These are phyloP conservation scores for Apodemia zela DNA, from an alignment of 2,888 invertebrate species.

Conservation along the genomic window DNA sequence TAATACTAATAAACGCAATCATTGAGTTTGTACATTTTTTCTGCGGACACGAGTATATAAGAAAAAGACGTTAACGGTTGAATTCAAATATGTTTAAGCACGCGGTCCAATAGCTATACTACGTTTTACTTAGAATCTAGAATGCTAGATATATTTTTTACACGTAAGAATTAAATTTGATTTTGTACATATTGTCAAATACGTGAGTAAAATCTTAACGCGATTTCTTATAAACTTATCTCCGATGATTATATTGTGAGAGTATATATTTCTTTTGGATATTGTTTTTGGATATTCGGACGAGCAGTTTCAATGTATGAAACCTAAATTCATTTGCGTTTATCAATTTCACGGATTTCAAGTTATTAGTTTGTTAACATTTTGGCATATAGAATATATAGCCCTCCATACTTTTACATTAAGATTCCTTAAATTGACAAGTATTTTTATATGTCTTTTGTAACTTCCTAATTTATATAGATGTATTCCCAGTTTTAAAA, in stretches of 20 bases:
- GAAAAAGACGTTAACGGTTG: constrained; percentile 34
- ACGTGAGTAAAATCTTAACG: constrained; percentile 25
- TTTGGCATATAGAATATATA: constrained; percentile 12
- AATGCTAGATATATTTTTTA: constrained; percentile 14
- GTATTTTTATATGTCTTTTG: constrained; percentile 19
- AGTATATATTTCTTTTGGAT: constrained; percentile 52
- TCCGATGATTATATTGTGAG: constrained; percentile 50
- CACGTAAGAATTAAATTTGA: constrained; percentile 9
- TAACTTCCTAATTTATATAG: constrained; percentile 3
- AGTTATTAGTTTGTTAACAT: constrained; percentile 13
- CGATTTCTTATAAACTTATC: constrained; percentile 49
- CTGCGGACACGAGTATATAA: constrained; percentile 51
- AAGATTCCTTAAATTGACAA: constrained; percentile 26
- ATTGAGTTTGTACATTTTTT: constrained; percentile 68
- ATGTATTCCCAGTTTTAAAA: constrained; percentile 14
- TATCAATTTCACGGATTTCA: neutral
- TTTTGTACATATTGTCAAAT: constrained; percentile 9
- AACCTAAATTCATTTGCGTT: constrained; percentile 9
- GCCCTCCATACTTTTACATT: constrained; percentile 3
- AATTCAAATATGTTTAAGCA: constrained; percentile 10
- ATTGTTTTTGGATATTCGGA: constrained; percentile 50
- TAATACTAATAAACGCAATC: constrained; percentile 65
- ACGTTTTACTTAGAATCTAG: constrained; percentile 6
- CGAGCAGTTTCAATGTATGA: constrained; percentile 38
- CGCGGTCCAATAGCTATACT: constrained; percentile 4